Conservation (phyloP, 2,797 vertebrate species). For the Microctenopoma lineatum region DNA sequence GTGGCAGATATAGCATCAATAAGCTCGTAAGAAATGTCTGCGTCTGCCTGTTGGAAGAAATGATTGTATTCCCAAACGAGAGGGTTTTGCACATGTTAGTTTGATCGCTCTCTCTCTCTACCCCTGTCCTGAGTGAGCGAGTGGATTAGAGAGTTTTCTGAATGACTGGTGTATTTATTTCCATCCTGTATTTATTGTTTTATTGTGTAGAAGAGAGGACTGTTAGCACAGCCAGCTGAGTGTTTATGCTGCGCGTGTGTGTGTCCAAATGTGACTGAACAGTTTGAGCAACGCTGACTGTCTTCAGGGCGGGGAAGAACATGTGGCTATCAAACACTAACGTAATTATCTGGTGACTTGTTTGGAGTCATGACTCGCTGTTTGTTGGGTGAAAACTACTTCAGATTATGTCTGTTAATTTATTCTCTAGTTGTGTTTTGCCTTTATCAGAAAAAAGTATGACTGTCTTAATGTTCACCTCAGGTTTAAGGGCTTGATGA, state of each 20-base stretch:
- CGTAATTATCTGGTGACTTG: conserved; percentile 13
- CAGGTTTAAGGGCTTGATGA: conserved; percentile 47
- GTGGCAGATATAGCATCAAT: conserved; percentile 30
- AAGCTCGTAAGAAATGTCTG: background rate
- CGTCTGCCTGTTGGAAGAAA: conserved; percentile 15
- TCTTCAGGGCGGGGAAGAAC: conserved; percentile 15
- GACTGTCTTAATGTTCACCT: conserved; percentile 52
- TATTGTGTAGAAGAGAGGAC: conserved; percentile 8
- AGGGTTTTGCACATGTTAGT: conserved; percentile 64
- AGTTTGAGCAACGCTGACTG: background rate
- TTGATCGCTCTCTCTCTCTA: conserved; percentile 41
- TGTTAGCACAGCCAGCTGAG: background rate
- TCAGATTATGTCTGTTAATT: conserved; percentile 5
- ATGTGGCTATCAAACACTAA: conserved; percentile 32
- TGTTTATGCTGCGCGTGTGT: too few relatives aligned
- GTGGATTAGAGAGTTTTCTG: background rate
- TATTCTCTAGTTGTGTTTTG: conserved; percentile 6
- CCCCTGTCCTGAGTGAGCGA: conserved; percentile 20
- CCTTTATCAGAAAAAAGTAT: conserved; percentile 8
- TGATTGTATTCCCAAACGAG: background rate
- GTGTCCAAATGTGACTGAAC: too few relatives aligned
- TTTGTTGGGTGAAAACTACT: background rate
- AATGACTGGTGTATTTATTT: conserved; percentile 62
- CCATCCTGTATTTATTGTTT: conserved; percentile 67
- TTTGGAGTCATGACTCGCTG: background rate